Percentiles rank a stretch among this genome's conserved stretches.
These are phyloP conservation scores for Sclerurus mexicanus DNA, from an alignment of 2,113 vertebrate genomes.

Conservation along the genomic window DNA sequence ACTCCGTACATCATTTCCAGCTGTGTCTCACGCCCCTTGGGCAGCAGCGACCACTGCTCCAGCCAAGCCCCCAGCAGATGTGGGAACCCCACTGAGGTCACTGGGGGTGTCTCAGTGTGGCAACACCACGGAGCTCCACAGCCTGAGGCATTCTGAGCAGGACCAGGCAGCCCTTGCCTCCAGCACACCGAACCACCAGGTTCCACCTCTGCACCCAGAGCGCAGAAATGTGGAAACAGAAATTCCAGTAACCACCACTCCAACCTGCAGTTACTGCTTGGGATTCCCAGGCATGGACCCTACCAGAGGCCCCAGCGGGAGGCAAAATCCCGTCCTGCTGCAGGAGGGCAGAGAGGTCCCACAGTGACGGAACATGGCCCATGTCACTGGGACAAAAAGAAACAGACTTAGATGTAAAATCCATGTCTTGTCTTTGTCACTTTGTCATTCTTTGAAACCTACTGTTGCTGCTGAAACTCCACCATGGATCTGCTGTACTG, in stretches of 20 bases:
- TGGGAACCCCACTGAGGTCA: neutral
- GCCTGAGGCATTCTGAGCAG: fast-evolving
- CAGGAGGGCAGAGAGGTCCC: neutral
- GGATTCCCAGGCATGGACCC: neutral
- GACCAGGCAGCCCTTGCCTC: neutral
- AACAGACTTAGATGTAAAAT: fast-evolving
- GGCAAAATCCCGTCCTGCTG: neutral
- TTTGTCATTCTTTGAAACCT: neutral
- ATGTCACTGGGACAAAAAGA: neutral
- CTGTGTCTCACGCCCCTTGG: neutral
- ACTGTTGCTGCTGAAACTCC: neutral
- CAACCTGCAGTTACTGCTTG: neutral
- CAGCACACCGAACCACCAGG: fast-evolving
- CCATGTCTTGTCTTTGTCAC: neutral
- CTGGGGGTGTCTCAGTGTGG: fast-evolving
- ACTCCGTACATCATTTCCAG: neutral
- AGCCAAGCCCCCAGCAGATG: neutral
- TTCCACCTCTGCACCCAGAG: neutral
- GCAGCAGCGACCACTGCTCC: neutral
- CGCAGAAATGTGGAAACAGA: fast-evolving
- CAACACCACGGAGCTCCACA: neutral
- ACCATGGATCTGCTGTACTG: no score
- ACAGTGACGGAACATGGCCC: fast-evolving
- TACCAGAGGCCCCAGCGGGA: neutral
- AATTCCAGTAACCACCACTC: no score